Conservation (phyloP, 2,113 vertebrate genomes). For the Fregata magnificens region DNA sequence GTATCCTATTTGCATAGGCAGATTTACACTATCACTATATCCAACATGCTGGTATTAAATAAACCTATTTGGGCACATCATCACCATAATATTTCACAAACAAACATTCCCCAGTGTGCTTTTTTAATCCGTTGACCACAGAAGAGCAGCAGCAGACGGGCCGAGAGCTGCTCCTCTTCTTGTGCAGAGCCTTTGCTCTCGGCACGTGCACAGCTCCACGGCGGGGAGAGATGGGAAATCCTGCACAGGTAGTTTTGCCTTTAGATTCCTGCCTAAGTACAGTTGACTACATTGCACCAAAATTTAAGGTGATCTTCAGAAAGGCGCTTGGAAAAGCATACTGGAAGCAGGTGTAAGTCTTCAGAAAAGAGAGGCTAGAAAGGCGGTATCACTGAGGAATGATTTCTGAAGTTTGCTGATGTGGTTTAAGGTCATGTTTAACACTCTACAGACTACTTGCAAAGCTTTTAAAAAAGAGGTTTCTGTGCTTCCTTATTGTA, state of each 20-base stretch:
- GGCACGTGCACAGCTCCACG: accelerated
- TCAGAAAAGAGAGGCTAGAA: constrained; percentile 1
- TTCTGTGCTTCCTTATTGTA: background rate
- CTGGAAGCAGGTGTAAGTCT: constrained; percentile 22
- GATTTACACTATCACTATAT: background rate
- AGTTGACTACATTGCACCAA: background rate
- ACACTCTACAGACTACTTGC: background rate
- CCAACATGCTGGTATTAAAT: background rate
- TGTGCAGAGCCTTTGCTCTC: background rate
- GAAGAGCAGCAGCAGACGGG: background rate
- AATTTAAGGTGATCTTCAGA: background rate
- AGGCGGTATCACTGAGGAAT: background rate
- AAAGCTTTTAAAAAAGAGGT: background rate
- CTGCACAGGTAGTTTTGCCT: background rate
- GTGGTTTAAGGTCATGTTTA: background rate
- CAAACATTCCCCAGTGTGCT: background rate
- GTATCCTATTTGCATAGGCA: background rate
- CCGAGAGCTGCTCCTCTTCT: background rate
- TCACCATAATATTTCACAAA: background rate
- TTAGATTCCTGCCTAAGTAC: background rate
- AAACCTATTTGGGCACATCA: background rate
- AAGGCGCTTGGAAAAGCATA: background rate
- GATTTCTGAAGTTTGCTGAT: background rate
- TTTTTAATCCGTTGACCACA: accelerated
- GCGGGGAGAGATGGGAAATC: background rate